Evolutionary conservation across 2,113 vertebrate genomes (phyloP).

Genomic region (Antennarius striatus): DNA sequence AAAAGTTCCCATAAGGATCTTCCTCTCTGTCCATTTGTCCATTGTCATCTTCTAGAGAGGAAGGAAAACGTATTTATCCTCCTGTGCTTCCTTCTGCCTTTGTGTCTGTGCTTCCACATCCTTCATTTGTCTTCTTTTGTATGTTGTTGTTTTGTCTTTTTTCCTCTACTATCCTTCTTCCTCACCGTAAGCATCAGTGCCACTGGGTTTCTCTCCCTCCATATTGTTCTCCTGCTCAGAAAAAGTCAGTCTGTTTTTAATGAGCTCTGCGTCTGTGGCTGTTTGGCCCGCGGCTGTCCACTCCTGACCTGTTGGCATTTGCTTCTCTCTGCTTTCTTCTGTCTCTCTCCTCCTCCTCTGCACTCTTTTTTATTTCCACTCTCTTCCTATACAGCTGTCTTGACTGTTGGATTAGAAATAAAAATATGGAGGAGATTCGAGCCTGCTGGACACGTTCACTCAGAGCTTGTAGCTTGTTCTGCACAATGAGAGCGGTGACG

Average conservation of each 20-base stretch:
- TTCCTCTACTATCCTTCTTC: constrained; percentile 32
- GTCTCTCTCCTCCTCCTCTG: constrained; percentile 22
- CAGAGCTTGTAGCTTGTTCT: constrained; percentile 12
- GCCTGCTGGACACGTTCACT: not conserved
- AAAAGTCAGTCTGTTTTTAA: constrained; percentile 69
- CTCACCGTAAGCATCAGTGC: constrained; percentile 42
- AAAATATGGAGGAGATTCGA: constrained; percentile 31
- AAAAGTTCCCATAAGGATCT: constrained; percentile 7
- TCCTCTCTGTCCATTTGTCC: constrained; percentile 3
- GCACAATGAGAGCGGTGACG: not conserved
- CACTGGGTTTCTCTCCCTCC: constrained; percentile 49
- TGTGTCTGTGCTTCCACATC: constrained; percentile 26
- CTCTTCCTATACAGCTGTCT: constrained; percentile 17
- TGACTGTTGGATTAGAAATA: constrained; percentile 56
- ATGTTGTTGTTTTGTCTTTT: constrained; percentile 48
- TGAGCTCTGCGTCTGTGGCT: constrained; percentile 73
- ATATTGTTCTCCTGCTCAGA: constrained; percentile 51
- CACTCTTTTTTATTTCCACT: not conserved
- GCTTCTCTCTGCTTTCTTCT: constrained; percentile 45
- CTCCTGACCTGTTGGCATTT: constrained; percentile 76
- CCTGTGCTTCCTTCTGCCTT: constrained; percentile 24
- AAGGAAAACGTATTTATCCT: constrained; percentile 29
- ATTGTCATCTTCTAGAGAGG: constrained; percentile 17
- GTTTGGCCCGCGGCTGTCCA: constrained; percentile 63
- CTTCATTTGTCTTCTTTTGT: constrained; percentile 45